Conservation (phyloP, 2,113 vertebrate genomes). For the Hylia prasina region DNA sequence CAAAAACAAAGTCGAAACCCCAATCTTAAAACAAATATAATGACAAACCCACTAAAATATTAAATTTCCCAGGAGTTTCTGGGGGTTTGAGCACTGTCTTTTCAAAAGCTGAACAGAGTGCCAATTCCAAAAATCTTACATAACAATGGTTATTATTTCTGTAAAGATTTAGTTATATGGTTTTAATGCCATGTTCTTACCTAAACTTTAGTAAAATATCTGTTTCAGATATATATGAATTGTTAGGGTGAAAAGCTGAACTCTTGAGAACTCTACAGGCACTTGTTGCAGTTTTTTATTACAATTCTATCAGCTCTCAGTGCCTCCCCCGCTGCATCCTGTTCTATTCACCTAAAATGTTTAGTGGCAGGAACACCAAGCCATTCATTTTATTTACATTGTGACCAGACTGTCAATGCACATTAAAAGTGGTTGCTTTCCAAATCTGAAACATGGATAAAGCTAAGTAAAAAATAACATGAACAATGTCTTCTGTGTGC, state of each 20-base stretch:
- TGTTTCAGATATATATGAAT: background rate
- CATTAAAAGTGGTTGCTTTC: background rate
- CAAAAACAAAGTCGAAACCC: background rate
- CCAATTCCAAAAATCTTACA: background rate
- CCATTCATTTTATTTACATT: background rate
- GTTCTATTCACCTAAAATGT: background rate
- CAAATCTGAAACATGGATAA: background rate
- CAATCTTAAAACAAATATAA: background rate
- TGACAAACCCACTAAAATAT: background rate
- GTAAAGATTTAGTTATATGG: background rate
- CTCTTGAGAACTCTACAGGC: background rate
- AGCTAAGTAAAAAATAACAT: background rate
- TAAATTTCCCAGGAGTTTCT: background rate
- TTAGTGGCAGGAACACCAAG: background rate
- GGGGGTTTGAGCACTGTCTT: background rate
- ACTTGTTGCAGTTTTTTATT: background rate
- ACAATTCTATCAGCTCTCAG: background rate
- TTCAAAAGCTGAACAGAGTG: background rate
- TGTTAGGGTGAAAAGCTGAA: background rate
- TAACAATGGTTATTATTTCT: background rate
- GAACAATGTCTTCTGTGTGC: background rate
- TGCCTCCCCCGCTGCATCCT: background rate
- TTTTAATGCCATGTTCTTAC: background rate
- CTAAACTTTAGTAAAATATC: background rate
- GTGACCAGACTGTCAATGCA: background rate